Conservation (phyloP, 1,140 invertebrate species). For the Psilanteris sp. region DNA sequence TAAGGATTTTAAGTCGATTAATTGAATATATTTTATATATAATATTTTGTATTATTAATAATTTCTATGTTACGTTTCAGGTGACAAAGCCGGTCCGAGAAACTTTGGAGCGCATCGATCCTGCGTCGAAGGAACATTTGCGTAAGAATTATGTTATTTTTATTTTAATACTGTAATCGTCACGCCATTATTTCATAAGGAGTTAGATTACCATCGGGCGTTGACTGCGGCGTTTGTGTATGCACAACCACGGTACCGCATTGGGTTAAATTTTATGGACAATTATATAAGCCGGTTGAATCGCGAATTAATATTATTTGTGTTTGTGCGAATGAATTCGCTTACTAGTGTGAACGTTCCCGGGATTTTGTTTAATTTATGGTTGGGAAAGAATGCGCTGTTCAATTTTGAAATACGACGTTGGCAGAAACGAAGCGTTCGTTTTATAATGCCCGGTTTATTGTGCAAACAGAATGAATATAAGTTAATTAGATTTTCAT, state of each 20-base stretch:
- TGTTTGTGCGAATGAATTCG: slow-evolving; percentile 7
- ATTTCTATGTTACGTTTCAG: too few relatives aligned
- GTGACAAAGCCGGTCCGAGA: slow-evolving; percentile 66
- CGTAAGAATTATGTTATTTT: slow-evolving; percentile 72
- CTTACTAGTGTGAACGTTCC: neutral
- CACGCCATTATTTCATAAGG: slow-evolving; percentile 27
- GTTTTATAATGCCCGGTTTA: neutral
- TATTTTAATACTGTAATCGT: slow-evolving; percentile 47
- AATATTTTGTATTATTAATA: too few relatives aligned
- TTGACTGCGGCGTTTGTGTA: slow-evolving; percentile 8
- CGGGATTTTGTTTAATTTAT: slow-evolving; percentile 7
- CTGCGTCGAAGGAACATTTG: slow-evolving; percentile 74
- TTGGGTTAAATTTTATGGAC: slow-evolving; percentile 10
- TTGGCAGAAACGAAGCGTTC: neutral
- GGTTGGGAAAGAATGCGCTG: slow-evolving; percentile 1
- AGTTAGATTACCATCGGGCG: slow-evolving; percentile 39
- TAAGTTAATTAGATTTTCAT: too few relatives aligned
- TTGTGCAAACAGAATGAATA: neutral
- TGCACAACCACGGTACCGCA: slow-evolving; percentile 5
- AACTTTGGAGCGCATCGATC: slow-evolving; percentile 63
- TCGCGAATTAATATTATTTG: slow-evolving; percentile 17
- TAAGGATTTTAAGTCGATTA: too few relatives aligned
- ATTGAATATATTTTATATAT: too few relatives aligned
- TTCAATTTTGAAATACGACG: neutral
- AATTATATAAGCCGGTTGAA: slow-evolving; percentile 23